phyloP scores from a whole-genome alignment of 2,797 vertebrate genomes.

The Channa striata region DNA sequence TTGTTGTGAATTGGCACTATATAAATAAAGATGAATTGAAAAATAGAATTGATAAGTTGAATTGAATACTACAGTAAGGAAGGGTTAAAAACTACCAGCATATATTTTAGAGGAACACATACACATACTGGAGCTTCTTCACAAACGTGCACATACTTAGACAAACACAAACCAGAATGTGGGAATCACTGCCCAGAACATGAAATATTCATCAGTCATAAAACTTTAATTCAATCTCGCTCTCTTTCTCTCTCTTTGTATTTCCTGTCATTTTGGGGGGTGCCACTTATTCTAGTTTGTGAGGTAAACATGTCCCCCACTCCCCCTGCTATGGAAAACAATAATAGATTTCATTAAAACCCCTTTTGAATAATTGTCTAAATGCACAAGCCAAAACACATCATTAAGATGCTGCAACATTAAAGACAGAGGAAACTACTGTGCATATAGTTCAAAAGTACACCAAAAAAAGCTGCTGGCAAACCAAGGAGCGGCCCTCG shows the following conservation, averaged over 20 bases:
- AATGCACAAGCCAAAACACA: conserved; percentile 52
- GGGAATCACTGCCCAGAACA: conserved; percentile 89
- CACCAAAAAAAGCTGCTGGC: conserved; percentile 52
- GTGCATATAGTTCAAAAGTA: conserved; percentile 45
- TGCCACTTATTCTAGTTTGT: conserved; percentile 64
- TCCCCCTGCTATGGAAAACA: conserved; percentile 45
- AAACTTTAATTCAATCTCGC: conserved; percentile 92
- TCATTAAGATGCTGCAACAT: conserved; percentile 54
- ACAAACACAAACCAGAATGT: conserved; percentile 76
- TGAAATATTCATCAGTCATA: conserved; percentile 97
- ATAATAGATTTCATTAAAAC: conserved; percentile 67
- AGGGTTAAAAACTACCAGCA: conserved; percentile 59
- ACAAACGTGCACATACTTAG: conserved; percentile 43
- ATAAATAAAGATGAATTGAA: too few species aligned
- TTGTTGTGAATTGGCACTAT: too few species aligned
- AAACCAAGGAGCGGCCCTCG: conserved; percentile 22
- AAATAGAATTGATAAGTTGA: too few species aligned
- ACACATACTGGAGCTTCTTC: conserved; percentile 17
- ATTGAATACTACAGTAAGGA: conserved; percentile 37
- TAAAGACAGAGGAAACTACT: conserved; percentile 38
- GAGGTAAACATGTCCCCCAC: conserved; percentile 65
- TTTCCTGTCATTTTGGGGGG: conserved; percentile 67
- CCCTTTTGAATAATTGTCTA: conserved; percentile 57
- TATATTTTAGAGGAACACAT: conserved; percentile 47
- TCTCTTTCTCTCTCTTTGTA: conserved; percentile 58